Evolutionary conservation across 2,797 vertebrate genomes (phyloP).

Genomic region (Hypotaenidia philippensis): DNA sequence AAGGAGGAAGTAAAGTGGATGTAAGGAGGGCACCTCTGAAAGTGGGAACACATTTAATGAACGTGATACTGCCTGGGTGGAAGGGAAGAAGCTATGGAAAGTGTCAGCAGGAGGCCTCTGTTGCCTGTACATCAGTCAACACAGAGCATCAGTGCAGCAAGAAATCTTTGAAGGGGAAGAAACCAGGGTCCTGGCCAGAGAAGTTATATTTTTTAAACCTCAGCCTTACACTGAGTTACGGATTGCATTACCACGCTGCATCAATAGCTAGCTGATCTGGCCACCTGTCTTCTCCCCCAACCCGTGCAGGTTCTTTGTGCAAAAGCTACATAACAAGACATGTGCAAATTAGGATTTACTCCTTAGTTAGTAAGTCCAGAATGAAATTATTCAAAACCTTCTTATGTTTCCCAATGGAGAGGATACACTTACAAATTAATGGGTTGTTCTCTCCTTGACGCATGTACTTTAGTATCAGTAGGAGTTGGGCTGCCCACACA

Average conservation of each 20-base stretch:
- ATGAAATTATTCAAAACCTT: background rate
- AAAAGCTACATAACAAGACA: background rate
- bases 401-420: slow-evolving; percentile 2
- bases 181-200: background rate
- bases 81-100: background rate
- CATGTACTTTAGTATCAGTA: background rate
- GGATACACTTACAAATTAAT: background rate
- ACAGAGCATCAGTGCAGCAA: background rate
- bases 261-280: background rate
- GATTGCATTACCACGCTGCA: background rate
- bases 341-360: background rate
- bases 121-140: background rate
- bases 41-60: background rate
- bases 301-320: background rate
- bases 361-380: background rate
- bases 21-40: background rate
- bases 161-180: background rate
- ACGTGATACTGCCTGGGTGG: background rate
- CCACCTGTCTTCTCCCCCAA: background rate
- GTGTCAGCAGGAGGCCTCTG: background rate
- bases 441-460: slow-evolving; percentile 1
- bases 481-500: slow-evolving; percentile 29
- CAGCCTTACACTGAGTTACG: background rate
- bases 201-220: background rate
- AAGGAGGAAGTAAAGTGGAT: background rate